phyloP scores from a whole-genome alignment of 2,888 invertebrate species.

The Chrysotoxum bicinctum region DNA sequence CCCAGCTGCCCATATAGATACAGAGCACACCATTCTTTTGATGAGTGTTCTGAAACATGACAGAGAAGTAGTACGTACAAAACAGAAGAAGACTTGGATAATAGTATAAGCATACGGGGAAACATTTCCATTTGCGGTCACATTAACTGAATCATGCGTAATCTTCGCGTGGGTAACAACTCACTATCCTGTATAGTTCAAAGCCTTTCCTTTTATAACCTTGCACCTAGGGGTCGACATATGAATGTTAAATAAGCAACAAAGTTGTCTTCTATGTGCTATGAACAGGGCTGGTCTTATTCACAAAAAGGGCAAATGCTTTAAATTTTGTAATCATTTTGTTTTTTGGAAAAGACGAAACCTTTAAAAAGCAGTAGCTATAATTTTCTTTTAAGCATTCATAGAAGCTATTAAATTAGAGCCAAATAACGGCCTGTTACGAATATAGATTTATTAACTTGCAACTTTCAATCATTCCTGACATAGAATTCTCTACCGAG shows the following conservation, averaged over 20 bases:
- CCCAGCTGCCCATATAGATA: constrained; percentile 33
- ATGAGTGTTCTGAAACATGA: constrained; percentile 3
- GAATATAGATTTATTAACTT: too few species aligned
- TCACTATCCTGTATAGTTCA: constrained; percentile 27
- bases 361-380: too few species aligned
- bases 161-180: constrained; percentile 53
- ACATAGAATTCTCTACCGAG: too few species aligned
- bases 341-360: too few species aligned
- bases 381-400: too few species aligned
- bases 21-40: neutral
- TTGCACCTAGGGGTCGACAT: constrained; percentile 54
- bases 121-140: constrained; percentile 69
- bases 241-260: constrained; percentile 69
- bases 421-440: too few species aligned
- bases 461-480: too few species aligned
- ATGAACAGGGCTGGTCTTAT: neutral
- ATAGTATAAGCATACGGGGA: constrained; percentile 57
- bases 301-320: neutral
- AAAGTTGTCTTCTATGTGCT: constrained; percentile 55
- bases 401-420: too few species aligned
- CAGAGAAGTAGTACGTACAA: neutral
- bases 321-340: too few species aligned
- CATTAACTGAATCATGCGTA: constrained; percentile 72
- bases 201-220: constrained; percentile 1
- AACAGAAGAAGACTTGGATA: constrained; percentile 39